These are phyloP conservation scores for Micropterix aruncella DNA, from an alignment of 2,888 invertebrate species.

Conservation along the genomic window DNA sequence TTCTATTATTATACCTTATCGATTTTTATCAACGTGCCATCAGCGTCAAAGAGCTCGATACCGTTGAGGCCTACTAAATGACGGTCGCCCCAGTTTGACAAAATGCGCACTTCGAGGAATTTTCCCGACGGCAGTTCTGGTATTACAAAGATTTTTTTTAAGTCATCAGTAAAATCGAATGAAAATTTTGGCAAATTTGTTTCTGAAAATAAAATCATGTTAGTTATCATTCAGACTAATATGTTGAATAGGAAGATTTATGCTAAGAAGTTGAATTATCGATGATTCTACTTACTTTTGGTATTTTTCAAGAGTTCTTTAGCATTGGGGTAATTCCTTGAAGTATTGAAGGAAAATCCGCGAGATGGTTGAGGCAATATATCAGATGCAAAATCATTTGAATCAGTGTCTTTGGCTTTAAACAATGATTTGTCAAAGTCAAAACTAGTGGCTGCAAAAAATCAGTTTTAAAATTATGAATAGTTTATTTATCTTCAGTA, in stretches of 20 bases:
- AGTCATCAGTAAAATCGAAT: too few species aligned
- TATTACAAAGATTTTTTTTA: conserved; percentile 61
- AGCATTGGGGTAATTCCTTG: too few species aligned
- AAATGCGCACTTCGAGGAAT: conserved; percentile 50
- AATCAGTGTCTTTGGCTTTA: not conserved
- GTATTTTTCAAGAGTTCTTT: too few species aligned
- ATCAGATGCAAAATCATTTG: not conserved
- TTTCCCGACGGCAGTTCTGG: conserved; percentile 63
- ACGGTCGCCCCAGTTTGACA: conserved; percentile 67
- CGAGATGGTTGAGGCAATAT: not conserved
- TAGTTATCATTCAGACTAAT: conserved; percentile 18
- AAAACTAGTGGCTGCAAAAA: too few species aligned
- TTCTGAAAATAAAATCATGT: conserved; percentile 15
- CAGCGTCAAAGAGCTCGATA: conserved; percentile 54
- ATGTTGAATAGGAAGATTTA: too few species aligned
- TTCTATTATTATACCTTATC: conserved; percentile 40
- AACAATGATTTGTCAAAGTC: too few species aligned
- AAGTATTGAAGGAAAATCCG: too few species aligned
- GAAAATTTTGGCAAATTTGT: too few species aligned
- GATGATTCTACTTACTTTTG: too few species aligned
- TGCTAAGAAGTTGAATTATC: too few species aligned
- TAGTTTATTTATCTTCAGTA: too few species aligned
- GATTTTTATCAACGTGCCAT: conserved; percentile 42
- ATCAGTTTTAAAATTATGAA: too few species aligned
- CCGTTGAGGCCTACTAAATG: conserved; percentile 69